phyloP scores from a whole-genome alignment of 2,888 invertebrate species.

The Pocota personata region DNA sequence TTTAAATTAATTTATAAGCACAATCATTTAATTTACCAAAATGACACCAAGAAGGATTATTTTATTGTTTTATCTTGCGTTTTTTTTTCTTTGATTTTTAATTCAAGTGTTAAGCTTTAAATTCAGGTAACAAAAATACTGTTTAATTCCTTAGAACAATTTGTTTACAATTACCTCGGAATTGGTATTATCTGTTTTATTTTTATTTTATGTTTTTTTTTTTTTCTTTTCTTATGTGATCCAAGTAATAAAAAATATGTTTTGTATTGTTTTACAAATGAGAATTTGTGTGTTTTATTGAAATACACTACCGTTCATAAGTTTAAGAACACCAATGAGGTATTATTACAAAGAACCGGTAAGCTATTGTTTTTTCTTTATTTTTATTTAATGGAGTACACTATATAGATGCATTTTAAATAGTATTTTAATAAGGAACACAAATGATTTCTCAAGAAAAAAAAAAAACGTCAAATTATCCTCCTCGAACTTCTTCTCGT shows the following conservation, averaged over 20 bases:
- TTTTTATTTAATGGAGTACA: no score
- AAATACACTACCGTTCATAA: no score
- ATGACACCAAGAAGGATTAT: constrained; percentile 59
- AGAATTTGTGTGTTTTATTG: background rate
- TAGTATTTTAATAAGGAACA: no score
- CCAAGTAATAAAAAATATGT: constrained; percentile 59
- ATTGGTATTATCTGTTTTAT: constrained; percentile 55
- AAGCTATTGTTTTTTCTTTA: no score
- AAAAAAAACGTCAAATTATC: no score
- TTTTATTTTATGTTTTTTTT: constrained; percentile 24
- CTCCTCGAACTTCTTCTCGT: no score
- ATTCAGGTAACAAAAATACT: constrained; percentile 44
- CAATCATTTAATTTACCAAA: constrained; percentile 62
- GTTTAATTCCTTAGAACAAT: constrained; percentile 59
- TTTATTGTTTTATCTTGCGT: constrained; percentile 45
- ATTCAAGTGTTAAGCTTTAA: constrained; percentile 50
- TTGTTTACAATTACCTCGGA: constrained; percentile 65
- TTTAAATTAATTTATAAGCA: constrained; percentile 66
- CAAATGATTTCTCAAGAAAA: no score
- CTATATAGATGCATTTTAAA: no score
- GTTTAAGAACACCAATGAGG: no score
- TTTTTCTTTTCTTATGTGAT: constrained; percentile 38
- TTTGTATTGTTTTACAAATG: constrained; percentile 58
- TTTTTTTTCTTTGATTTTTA: constrained; percentile 10
- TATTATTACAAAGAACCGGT: background rate